These are phyloP conservation scores for Deilephila porcellus DNA, from an alignment of 2,888 invertebrate genomes.

Conservation along the genomic window DNA sequence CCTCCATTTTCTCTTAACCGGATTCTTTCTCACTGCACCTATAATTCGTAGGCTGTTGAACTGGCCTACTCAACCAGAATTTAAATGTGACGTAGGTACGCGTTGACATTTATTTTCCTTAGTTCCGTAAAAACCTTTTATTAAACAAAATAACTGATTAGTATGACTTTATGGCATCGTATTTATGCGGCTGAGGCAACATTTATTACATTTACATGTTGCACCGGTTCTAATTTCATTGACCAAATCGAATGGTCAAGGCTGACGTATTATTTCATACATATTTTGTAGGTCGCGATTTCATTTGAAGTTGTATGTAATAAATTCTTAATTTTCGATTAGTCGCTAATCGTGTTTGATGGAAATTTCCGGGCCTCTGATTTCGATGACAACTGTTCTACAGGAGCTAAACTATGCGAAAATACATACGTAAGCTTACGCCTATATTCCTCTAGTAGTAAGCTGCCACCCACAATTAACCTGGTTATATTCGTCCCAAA, in stretches of 20 bases:
- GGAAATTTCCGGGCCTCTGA: too few species aligned
- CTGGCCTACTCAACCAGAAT: too few species aligned
- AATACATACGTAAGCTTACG: too few species aligned
- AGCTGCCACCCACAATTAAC: too few species aligned
- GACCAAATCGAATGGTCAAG: slow-evolving; percentile 11
- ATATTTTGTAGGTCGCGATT: neutral
- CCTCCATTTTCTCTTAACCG: too few species aligned
- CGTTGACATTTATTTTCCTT: neutral
- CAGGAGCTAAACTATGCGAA: too few species aligned
- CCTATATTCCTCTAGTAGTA: too few species aligned
- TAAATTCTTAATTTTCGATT: neutral
- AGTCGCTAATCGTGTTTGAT: too few species aligned
- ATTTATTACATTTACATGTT: neutral
- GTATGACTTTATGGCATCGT: neutral
- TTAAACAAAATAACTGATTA: neutral
- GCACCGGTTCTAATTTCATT: slow-evolving; percentile 5
- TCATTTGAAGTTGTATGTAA: neutral
- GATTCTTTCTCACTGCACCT: too few species aligned
- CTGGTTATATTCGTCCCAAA: too few species aligned
- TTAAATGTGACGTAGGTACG: neutral
- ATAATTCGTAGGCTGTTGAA: too few species aligned
- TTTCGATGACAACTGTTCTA: too few species aligned
- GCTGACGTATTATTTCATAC: neutral
- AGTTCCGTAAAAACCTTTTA: neutral
- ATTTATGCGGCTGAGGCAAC: slow-evolving; percentile 20